phyloP scores from a whole-genome alignment of 2,888 invertebrate genomes.

The Eupeodes latifasciatus region DNA sequence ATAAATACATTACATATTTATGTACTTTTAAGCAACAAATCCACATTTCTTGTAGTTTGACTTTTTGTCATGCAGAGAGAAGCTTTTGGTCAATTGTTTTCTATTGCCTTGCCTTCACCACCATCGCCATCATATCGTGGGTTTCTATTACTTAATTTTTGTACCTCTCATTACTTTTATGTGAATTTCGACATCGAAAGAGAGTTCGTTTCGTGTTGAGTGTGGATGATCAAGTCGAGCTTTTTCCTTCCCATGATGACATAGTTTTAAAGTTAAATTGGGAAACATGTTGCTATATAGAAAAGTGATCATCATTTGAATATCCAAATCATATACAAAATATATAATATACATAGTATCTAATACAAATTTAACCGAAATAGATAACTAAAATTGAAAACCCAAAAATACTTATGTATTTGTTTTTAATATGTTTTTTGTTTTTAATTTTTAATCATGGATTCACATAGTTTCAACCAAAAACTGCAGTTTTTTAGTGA shows the following conservation, averaged over 20 bases:
- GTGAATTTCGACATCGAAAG: constrained; percentile 39
- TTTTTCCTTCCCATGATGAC: constrained; percentile 30
- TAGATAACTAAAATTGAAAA: no score
- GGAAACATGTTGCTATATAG: not conserved
- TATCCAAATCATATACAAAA: no score
- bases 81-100: constrained; percentile 45
- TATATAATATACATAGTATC: no score
- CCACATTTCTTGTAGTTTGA: constrained; percentile 3
- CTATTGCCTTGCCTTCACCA: not conserved
- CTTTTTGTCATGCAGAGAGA: not conserved
- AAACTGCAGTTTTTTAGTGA: no score
- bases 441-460: no score
- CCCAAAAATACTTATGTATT: no score
- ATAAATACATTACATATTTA: not conserved
- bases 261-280: constrained; percentile 1
- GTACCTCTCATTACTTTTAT: not conserved
- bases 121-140: not conserved
- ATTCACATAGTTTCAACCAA: no score
- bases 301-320: not conserved
- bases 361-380: no score
- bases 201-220: constrained; percentile 8
- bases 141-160: constrained; percentile 5
- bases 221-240: constrained; percentile 21
- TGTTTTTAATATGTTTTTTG: no score
- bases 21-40: not conserved